Percentiles rank a stretch among this genome's conserved stretches.
phyloP scores from a whole-genome alignment of 2,797 vertebrate genomes.

The Pipistrellus nathusii region DNA sequence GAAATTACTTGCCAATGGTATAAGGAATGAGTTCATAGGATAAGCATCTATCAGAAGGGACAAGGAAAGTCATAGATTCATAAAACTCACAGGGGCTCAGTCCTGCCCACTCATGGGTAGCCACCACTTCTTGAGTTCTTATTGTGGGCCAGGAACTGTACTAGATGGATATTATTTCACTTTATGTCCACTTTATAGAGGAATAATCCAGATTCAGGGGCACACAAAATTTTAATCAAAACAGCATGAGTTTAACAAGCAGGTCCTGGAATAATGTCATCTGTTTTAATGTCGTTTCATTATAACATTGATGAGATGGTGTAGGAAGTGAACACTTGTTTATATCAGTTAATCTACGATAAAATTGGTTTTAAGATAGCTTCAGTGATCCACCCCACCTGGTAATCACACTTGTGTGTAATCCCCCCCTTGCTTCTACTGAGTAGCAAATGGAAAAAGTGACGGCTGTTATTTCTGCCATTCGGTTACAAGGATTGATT shows the following conservation, averaged over 20 bases:
- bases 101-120: not conserved
- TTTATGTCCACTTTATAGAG: not conserved
- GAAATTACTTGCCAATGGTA: not conserved
- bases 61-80: not conserved
- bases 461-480: not conserved
- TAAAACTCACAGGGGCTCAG: not conserved
- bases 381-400: not conserved
- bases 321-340: not conserved
- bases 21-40: not conserved
- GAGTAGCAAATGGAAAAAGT: not conserved
- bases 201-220: not conserved
- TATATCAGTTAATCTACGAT: not conserved
- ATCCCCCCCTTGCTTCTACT: not conserved
- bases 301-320: not conserved
- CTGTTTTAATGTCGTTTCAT: not conserved
- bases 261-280: not conserved
- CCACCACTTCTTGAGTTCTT: not conserved
- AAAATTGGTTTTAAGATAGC: not conserved
- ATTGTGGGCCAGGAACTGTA: not conserved
- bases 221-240: not conserved
- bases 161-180: not conserved
- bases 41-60: not conserved
- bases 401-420: too few relatives aligned
- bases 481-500: not conserved
- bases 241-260: not conserved